Base-by-base conservation (phyloP, 1,140 invertebrate species). In the Drosophila ananassae region DNA sequence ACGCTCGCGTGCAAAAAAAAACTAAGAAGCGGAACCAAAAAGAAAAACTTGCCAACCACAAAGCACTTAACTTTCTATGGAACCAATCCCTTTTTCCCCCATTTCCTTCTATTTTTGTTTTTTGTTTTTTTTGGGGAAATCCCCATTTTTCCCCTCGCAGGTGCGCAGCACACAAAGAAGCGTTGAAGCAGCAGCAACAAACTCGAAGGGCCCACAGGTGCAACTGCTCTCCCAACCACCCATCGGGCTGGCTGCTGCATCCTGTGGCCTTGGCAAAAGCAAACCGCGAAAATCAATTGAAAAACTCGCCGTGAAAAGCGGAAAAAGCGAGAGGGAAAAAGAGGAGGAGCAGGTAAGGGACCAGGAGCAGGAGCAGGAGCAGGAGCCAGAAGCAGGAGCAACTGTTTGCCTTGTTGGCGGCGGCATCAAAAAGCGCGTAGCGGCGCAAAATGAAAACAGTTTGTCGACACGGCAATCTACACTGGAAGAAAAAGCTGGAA, bases 381-480 rank as follows among this genome's bases (percentile, higher is more conserved):
- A 10, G 52, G 32, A 51, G 25, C 25, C 25, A 6, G 5, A 28
- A 6, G 63, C 3, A 48, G 63, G 41, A 47, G 69, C 64, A 72
- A 77, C 79, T 81, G 82, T 84, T 84, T 84, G 80, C 84, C 77
- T 73, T 79, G 79, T 69, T 81, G 77, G 72, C 82, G 77, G 77
- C 81, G 78, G 82, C 82, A 87, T 87, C 82, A 87, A 85, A 85
- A 85, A 85, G 82, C 82, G 82, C 82, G 82, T 87, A 87, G 81
- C 82, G 73, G 82, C 82, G 81, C 81, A 85, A 87, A 81, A 87
- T 85, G 78, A 85, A 85, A 85, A 85, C 82, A 85, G 82, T 87
- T 85, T 85, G 82, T 81, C 69, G 77, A 83, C 79, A 63, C 60
- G 60, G 25, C 56, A 34, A 50, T 52, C 32, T 64, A 22, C 44